A percentile compares a stretch with the other conserved stretches of the same genome.
phyloP scores from a whole-genome alignment of 2,113 vertebrate species.

The Aythya baeri region DNA sequence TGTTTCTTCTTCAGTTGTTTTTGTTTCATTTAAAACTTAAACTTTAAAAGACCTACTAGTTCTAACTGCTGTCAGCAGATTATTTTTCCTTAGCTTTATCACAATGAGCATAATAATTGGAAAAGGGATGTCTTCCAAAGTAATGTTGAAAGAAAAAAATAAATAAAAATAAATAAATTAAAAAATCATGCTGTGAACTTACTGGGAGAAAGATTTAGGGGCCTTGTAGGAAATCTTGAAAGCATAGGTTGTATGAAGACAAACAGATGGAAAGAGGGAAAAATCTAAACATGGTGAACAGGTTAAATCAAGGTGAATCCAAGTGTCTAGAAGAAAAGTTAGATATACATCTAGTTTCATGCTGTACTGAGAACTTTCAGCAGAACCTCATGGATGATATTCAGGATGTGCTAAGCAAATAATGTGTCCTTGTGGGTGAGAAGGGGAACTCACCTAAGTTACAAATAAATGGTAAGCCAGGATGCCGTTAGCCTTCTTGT shows the following conservation, averaged over 20 bases:
- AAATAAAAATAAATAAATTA: too few species aligned
- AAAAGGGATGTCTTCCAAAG: neutral
- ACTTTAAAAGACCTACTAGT: neutral
- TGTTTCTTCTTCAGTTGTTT: neutral
- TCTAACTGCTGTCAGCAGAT: neutral
- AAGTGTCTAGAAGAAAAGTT: neutral
- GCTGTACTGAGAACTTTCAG: neutral
- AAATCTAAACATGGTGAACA: neutral
- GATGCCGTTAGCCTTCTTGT: too few species aligned
- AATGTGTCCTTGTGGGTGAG: neutral
- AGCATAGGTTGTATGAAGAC: neutral
- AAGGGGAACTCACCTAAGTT: neutral
- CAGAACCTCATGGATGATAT: neutral
- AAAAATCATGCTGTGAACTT: constrained; percentile 6
- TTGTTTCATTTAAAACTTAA: constrained; percentile 45
- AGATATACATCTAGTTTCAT: neutral
- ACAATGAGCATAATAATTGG: neutral
- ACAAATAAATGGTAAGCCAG: neutral
- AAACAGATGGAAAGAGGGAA: neutral
- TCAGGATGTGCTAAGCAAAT: neutral
- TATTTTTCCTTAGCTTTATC: neutral
- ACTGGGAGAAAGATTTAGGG: neutral
- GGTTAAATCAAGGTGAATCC: neutral
- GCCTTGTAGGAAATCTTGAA: constrained; percentile 17
- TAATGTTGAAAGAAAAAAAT: neutral